phyloP scores from a whole-genome alignment of 2,113 vertebrate genomes.

The Phrynosoma blainvillii region DNA sequence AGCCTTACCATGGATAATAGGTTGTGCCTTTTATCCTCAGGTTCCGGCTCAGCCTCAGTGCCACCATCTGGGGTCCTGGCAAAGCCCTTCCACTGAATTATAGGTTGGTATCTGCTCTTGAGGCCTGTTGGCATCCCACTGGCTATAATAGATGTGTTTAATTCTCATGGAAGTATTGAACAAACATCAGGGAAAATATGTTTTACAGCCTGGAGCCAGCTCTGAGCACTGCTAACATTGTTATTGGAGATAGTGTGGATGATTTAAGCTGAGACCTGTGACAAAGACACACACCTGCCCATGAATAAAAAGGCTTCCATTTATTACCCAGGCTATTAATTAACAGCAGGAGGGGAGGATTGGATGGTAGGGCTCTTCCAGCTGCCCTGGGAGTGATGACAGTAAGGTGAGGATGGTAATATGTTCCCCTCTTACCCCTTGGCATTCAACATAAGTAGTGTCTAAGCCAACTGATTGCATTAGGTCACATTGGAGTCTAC shows the following conservation, averaged over 20 bases:
- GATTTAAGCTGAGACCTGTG: constrained; percentile 75
- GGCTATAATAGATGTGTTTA: constrained; percentile 76
- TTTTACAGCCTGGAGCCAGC: constrained; percentile 73
- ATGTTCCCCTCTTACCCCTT: background rate
- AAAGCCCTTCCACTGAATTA: constrained; percentile 65
- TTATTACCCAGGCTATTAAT: constrained; percentile 66
- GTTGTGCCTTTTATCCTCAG: constrained; percentile 15
- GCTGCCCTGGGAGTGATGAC: constrained; percentile 20
- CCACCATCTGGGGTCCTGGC: constrained; percentile 42
- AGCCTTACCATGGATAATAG: rapidly evolving
- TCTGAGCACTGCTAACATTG: constrained; percentile 71
- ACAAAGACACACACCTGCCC: constrained; percentile 73
- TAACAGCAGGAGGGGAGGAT: constrained; percentile 48
- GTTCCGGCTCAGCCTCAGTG: background rate
- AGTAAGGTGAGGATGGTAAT: background rate
- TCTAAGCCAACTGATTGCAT: background rate
- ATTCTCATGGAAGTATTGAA: constrained; percentile 80
- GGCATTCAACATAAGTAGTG: rapidly evolving
- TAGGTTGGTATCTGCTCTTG: constrained; percentile 52
- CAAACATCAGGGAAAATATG: constrained; percentile 79
- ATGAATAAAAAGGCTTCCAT: constrained; percentile 66
- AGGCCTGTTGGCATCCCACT: constrained; percentile 65
- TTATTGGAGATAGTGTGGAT: constrained; percentile 70
- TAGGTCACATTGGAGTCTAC: background rate
- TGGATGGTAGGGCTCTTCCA: constrained; percentile 10